phyloP scores from a whole-genome alignment of 2,113 vertebrate genomes.

The Pycnonotus jocosus region DNA sequence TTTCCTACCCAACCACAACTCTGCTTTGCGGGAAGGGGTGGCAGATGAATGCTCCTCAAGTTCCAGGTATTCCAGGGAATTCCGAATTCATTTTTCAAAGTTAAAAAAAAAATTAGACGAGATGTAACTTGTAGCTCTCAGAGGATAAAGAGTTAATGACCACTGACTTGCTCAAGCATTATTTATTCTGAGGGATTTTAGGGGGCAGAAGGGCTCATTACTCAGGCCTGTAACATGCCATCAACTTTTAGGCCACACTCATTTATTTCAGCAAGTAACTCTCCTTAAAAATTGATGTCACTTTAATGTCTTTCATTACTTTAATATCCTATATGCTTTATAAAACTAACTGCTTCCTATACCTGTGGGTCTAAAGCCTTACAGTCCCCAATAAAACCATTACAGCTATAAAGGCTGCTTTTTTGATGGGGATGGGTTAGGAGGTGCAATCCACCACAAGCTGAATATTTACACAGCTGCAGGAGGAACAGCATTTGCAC shows the following conservation, averaged over 20 bases:
- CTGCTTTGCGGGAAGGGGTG: neutral
- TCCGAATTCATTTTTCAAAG: neutral
- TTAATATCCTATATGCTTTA: conserved; percentile 54
- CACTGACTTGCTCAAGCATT: conserved; percentile 5
- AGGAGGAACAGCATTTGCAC: neutral
- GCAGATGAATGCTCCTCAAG: neutral
- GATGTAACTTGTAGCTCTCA: neutral
- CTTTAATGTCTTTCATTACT: conserved; percentile 46
- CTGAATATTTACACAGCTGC: conserved; percentile 10
- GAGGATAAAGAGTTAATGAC: conserved; percentile 29
- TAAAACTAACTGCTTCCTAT: conserved; percentile 51
- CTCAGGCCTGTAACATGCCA: conserved; percentile 22
- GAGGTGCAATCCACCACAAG: neutral
- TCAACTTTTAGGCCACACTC: conserved; percentile 36
- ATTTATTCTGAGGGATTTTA: conserved; percentile 26
- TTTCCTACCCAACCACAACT: neutral
- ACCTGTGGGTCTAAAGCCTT: conserved; percentile 30
- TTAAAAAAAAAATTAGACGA: neutral
- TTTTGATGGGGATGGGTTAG: conserved; percentile 36
- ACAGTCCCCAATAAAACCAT: conserved; percentile 51
- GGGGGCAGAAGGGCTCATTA: conserved; percentile 38
- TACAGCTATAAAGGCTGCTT: conserved; percentile 38
- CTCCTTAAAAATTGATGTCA: conserved; percentile 52
- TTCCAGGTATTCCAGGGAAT: neutral
- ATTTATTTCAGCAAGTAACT: conserved; percentile 55